Base-by-base conservation (phyloP, 2,888 invertebrate species). In the Heliconius charithonia region DNA sequence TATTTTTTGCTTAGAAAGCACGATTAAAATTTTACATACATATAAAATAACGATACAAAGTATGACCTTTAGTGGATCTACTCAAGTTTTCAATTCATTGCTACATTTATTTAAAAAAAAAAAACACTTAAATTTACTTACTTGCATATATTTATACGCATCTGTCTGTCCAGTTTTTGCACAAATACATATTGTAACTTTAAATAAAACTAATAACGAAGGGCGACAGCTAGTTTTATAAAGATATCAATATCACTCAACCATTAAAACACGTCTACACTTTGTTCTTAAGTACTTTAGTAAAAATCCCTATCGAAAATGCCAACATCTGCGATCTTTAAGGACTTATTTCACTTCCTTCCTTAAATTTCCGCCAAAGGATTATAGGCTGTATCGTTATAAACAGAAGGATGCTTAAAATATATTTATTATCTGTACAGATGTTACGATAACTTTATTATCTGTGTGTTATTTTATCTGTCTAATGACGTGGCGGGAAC, bases 401-500 rank as follows among this genome's bases (percentile, higher is more conserved):
- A 67, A 56, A 71, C 51, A 63, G 41, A 76, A 77, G 70, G 72
- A 63, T 73, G n/a, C 74, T 77, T 77, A 13, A 70, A 56, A 27
- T 67, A 63, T 75, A 76, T 78, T 77, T 75, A 37, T 79, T 79
- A 79, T 77, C 81, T 81, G 76, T 79, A 84, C 91, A 92, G 91
- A 90, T 92, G 92, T 80, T 73, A 72, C 87, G 90, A 89, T 88
- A 88, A 83, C 81, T 84, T 86, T 89, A 84, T 83, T 84, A 86
- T 87, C 88, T 85, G 78, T 84, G 81, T 83, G 83, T 81, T 81
- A 83, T 83, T 87, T 90, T 91, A 91, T 92, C 91, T 90, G 83
- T 83, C 83, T 90, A 90, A 91, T 87, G 89, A 89, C 88, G 80
- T 86, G 88, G 90, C 88, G 89, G 88, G 86, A 89, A 88, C 87